These are phyloP conservation scores for Dendrophyllia cribrosa DNA, from an alignment of 64 coral and sea anemone genomes.

Conservation along the genomic window DNA sequence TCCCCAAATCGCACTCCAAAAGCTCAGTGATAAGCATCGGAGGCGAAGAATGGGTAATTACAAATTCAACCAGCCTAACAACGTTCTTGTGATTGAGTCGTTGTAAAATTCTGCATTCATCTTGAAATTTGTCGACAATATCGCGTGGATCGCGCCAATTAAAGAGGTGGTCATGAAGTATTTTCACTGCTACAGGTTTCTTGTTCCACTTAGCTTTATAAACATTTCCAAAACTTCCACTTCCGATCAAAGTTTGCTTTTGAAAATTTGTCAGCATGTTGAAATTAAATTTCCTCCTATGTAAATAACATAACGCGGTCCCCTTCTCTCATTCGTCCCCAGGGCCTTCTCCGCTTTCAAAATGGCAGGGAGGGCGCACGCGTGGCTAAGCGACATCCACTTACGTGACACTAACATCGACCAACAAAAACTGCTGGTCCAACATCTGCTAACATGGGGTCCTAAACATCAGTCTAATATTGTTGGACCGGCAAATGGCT, in stretches of 20 bases:
- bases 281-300: too few species aligned
- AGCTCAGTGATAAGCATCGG: constrained; percentile 72
- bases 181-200: background rate
- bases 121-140: background rate
- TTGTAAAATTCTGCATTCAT: constrained; percentile 50
- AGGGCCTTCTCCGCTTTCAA: too few species aligned
- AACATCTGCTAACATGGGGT: too few species aligned
- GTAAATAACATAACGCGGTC: too few species aligned
- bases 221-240: background rate
- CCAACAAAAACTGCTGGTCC: too few species aligned
- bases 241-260: background rate
- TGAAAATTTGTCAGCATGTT: background rate
- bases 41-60: background rate
- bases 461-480: too few species aligned
- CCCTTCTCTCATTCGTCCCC: too few species aligned
- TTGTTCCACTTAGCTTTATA: background rate
- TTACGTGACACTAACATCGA: too few species aligned
- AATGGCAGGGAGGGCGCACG: too few species aligned
- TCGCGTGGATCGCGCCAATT: background rate
- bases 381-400: too few species aligned
- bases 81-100: constrained; percentile 55
- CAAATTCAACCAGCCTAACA: constrained; percentile 37
- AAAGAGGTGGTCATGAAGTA: background rate
- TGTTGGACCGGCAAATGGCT: too few species aligned
- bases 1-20: constrained; percentile 55